A percentile compares a stretch with the other conserved stretches of the same genome.
Conservation (phyloP, 2,797 vertebrate species). For the Halcyon smyrnensis region DNA sequence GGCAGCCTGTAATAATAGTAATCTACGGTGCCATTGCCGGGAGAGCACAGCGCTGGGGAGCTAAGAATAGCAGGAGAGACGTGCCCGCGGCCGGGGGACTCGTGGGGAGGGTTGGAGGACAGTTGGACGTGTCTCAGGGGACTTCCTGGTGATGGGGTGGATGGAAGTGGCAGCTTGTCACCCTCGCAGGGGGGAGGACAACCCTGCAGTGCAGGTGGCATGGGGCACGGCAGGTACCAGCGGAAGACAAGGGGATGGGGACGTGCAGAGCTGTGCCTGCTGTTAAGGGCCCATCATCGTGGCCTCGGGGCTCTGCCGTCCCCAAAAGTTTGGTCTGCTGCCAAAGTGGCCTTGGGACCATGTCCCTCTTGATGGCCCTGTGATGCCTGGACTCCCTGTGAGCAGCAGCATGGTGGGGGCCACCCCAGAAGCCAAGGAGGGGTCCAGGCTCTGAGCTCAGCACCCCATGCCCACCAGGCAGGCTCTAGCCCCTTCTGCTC, state of each 20-base stretch:
- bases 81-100: not conserved
- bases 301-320: not conserved
- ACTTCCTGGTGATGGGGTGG: not conserved
- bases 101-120: not conserved
- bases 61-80: constrained; percentile 57
- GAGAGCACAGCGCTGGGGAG: constrained; percentile 30
- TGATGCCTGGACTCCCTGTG: rapidly evolving
- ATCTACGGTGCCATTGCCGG: not conserved
- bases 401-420: rapidly evolving
- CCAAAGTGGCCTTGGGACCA: rapidly evolving
- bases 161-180: not conserved
- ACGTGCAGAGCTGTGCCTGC: rapidly evolving
- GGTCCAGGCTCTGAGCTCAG: not conserved
- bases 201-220: rapidly evolving
- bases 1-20: constrained; percentile 55
- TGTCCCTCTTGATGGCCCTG: not conserved
- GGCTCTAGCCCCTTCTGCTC: not conserved
- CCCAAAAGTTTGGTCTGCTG: not conserved
- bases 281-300: not conserved
- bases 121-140: not conserved
- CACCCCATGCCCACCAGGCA: too few species aligned
- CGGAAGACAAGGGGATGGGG: not conserved
- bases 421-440: not conserved
- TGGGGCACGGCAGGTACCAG: not conserved
- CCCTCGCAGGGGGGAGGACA: not conserved